These are phyloP conservation scores for Meleagris gallopavo DNA, from an alignment of 2,113 vertebrate genomes.

Conservation along the genomic window DNA sequence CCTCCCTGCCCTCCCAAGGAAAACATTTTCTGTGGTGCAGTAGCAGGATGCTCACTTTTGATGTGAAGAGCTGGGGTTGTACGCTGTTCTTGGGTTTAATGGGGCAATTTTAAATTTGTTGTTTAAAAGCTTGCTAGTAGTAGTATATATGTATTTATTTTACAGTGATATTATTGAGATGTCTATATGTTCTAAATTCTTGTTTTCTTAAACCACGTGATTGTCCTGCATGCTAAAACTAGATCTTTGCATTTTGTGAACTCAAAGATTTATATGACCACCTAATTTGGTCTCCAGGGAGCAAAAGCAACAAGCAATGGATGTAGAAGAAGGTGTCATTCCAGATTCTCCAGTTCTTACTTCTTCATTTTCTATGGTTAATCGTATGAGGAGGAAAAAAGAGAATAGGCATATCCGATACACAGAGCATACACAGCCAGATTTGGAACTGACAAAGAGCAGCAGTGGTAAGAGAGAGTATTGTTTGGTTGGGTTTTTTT, in stretches of 20 bases:
- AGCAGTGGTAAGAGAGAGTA: constrained; percentile 62
- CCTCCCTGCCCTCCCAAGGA: background rate
- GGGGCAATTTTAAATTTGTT: background rate
- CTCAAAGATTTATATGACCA: background rate
- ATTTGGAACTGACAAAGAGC: constrained; percentile 41
- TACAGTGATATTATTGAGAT: background rate
- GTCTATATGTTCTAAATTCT: background rate
- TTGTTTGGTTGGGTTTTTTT: background rate
- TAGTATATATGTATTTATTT: background rate
- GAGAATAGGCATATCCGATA: constrained; percentile 83
- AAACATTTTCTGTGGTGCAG: background rate
- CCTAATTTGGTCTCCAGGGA: constrained; percentile 57
- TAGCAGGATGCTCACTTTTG: background rate
- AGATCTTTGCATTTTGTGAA: background rate
- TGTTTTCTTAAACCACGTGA: background rate
- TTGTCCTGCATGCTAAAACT: background rate
- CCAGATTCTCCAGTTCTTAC: constrained; percentile 87
- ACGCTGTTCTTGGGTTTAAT: background rate
- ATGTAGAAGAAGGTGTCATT: constrained; percentile 86
- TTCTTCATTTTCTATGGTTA: constrained; percentile 82
- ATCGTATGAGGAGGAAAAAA: constrained; percentile 86
- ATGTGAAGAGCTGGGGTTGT: background rate
- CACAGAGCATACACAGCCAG: constrained; percentile 75
- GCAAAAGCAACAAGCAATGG: constrained; percentile 55
- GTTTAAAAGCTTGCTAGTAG: background rate